A percentile compares a stretch with the other conserved stretches of the same genome.
Conservation (phyloP, 2,888 invertebrate genomes). For the Drosophila atripex region DNA sequence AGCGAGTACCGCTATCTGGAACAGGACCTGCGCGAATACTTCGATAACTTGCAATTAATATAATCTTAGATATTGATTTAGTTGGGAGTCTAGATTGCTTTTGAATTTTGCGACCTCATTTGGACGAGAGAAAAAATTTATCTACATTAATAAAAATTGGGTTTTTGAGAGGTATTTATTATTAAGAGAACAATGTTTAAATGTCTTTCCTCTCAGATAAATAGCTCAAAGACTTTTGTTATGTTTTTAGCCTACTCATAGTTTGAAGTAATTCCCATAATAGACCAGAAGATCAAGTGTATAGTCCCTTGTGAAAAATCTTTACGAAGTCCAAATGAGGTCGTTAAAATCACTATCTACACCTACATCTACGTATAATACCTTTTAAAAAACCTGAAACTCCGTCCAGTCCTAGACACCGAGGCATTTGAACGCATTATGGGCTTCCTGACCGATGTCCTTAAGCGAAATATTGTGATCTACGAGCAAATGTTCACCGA, state of each 20-base stretch:
- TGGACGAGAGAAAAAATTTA: not conserved
- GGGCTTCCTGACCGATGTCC: conserved; percentile 98
- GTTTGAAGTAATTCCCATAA: too few relatives aligned
- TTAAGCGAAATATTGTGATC: conserved; percentile 97
- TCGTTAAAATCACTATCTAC: not conserved
- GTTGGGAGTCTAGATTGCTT: not conserved
- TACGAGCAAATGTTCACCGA: conserved; percentile 87
- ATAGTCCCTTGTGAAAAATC: not conserved
- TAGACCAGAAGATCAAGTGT: too few relatives aligned
- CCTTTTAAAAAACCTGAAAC: not conserved
- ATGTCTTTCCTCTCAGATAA: too few relatives aligned
- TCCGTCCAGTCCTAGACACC: conserved; percentile 93
- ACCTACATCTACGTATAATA: not conserved
- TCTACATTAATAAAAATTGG: too few relatives aligned
- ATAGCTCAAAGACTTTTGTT: too few relatives aligned
- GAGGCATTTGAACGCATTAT: conserved; percentile 98
- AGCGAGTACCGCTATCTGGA: conserved; percentile 83
- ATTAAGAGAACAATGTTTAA: too few relatives aligned
- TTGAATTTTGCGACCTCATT: conserved; percentile 1
- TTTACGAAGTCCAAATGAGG: not conserved
- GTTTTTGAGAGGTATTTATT: too few relatives aligned
- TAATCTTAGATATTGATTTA: conserved; percentile 11
- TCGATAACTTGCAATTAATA: conserved; percentile 60
- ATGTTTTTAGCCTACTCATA: too few relatives aligned
- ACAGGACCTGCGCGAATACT: conserved; percentile 82